phyloP scores from a whole-genome alignment of 2,888 invertebrate genomes.

The Philereme transversata region DNA sequence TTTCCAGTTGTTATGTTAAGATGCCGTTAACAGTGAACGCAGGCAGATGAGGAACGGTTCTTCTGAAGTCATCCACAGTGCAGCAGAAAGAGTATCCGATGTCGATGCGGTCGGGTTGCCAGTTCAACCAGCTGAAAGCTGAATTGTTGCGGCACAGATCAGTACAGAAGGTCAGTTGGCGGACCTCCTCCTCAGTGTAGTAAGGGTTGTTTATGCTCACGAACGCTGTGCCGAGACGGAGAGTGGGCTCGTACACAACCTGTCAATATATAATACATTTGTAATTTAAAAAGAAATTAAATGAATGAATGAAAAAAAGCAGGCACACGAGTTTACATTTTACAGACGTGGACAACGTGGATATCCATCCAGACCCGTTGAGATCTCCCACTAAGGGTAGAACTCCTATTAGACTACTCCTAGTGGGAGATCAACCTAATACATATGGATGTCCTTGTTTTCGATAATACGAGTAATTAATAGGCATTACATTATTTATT shows the following conservation, averaged over 20 bases:
- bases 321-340: no score
- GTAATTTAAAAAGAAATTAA: no score
- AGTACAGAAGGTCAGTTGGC: constrained; percentile 75
- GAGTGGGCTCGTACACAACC: constrained; percentile 81
- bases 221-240: constrained; percentile 82
- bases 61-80: constrained; percentile 81
- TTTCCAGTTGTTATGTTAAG: constrained; percentile 19
- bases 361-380: no score
- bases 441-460: no score
- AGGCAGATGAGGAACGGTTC: constrained; percentile 81
- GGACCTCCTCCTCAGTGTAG: constrained; percentile 65
- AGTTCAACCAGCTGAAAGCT: constrained; percentile 85
- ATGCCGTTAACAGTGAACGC: constrained; percentile 73
- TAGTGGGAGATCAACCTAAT: no score
- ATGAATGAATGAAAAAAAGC: no score
- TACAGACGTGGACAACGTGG: no score
- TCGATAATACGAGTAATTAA: no score
- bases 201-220: constrained; percentile 86
- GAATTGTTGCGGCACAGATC: constrained; percentile 81
- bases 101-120: constrained; percentile 77
- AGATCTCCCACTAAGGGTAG: no score
- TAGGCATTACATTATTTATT: no score
- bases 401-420: no score
- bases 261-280: constrained; percentile 42
- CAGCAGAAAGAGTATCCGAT: constrained; percentile 86